Base-by-base conservation (phyloP, 2,113 vertebrate genomes). In the Gracilinanus agilis region DNA sequence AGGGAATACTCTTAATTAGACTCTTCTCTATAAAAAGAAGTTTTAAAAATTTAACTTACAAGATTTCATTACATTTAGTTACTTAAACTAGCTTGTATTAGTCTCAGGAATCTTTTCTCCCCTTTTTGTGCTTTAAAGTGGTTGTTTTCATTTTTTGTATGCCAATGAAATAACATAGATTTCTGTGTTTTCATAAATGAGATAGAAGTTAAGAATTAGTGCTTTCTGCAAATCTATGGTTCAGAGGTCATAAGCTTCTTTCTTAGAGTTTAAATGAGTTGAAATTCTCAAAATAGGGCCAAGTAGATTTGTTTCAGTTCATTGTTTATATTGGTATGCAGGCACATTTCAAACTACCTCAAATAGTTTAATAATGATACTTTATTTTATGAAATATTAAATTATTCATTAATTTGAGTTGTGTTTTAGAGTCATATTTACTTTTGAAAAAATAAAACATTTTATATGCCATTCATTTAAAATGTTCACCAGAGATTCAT, bases 121-220 rank as follows among this genome's bases (percentile, higher is more conserved):
- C 55, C 49, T 5, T 49, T 49, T 49, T 83, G 67, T 21, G 67
- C 34, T 94, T 91, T 88, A 94, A 94, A 56, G 91, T 93, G 3
- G 55, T 93, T 56, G n/a, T 94, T 12, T 90, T 95, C 24, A 93
- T 11, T 40, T 53, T 0, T 49, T 89, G 49, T n/a, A 94, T 93
- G 54, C 83, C 40, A 92, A 95, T 96, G 67, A 96, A 94, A 95
- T 94, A 88, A 94, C 92, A 40, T 93, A 56, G 0, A 24, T 94
- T 96, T 93, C 44, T 29, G n/a, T 90, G 90, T 93, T 94, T 95
- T 95, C 44, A 97, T 91, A 90, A 96, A 90, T 95, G 55, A 89
- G 89, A 88, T 91, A 88, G 49, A n/a, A 90, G 88, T 88, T 40
- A 67, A 49, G 67, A 83, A 21, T 75, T 93, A 53, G 16, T 44